Evolutionary conservation across 2,797 vertebrate genomes (phyloP).

Genomic region (Podarcis siculus): DNA sequence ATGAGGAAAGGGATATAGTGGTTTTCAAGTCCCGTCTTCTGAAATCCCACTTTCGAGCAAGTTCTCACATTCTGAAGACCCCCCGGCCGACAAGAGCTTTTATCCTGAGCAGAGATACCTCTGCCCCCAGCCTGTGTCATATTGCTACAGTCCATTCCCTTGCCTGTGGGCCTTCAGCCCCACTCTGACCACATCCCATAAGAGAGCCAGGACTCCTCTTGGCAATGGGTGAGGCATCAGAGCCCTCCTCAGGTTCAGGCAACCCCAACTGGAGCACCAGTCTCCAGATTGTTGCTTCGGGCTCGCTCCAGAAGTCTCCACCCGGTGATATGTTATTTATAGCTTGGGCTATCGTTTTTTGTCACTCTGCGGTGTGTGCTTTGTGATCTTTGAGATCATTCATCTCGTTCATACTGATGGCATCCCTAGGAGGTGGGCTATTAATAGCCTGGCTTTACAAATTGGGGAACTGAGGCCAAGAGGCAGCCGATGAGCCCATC

Average conservation of each 20-base stretch:
- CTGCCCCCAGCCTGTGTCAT: too few relatives aligned
- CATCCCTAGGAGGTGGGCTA: not conserved
- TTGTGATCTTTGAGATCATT: not conserved
- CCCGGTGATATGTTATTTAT: not conserved
- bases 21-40: not conserved
- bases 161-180: not conserved
- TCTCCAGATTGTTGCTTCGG: not conserved
- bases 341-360: not conserved
- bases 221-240: not conserved
- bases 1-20: not conserved
- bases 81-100: not conserved
- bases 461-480: not conserved
- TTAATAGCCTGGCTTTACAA: not conserved
- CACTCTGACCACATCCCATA: too few relatives aligned
- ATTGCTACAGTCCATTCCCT: not conserved
- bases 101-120: not conserved
- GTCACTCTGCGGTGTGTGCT: not conserved
- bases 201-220: not conserved
- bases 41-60: not conserved
- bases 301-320: not conserved
- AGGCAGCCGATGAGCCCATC: not conserved
- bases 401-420: not conserved
- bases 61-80: not conserved
- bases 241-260: not conserved
- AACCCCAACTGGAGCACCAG: not conserved